Base-by-base conservation (phyloP, 2,797 vertebrate genomes). In the Xenentodon cancila region DNA sequence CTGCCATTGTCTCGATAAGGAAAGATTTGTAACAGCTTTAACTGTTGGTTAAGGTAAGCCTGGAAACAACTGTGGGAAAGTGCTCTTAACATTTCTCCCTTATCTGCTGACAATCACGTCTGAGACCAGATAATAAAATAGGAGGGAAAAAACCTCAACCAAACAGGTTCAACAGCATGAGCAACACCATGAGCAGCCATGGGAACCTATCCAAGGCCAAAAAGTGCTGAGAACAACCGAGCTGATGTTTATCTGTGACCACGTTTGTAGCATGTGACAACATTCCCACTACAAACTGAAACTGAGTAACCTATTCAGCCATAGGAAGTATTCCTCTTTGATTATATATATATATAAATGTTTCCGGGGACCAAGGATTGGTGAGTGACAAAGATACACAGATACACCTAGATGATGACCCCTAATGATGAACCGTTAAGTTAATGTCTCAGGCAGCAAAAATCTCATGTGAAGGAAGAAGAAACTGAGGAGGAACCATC, bases 191-290 rank as follows among this genome's bases (percentile, higher is more conserved):
- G 21, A 84, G 73, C 21, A 16, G 53, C 62, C 78, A 76, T 78
- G 82, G 83, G 87, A 91, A 87, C 32, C 19, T 7, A 63, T 80
- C 59, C 69, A 81, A 76, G 62, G 77, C 60, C n/a, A 53, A 58
- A 88, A 77, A 61, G 44, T 5, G 68, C 84, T 85, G 81, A 83
- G 66, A 69, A 68, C 42, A 82, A 72, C 11, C n/a, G 74, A 76
- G 66, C 21, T 18, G 25, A 62, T 73, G 67, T 81, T 84, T 85
- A 89, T 82, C 80, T 69, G 51, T 56, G 80, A 76, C 57, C 55
- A 53, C 64, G 73, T 61, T 73, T 67, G 62, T 62, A 54, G 65
- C 25, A 44, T 52, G 69, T 83, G 70, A 82, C 72, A 71, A 49
- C 64, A 50, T 43, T 85, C 68, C 71, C 75, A 77, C 64, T 47